Percentiles rank a stretch among this genome's conserved stretches.
phyloP scores from a whole-genome alignment of 1,140 invertebrate genomes.

The Drosophila sturtevanti region DNA sequence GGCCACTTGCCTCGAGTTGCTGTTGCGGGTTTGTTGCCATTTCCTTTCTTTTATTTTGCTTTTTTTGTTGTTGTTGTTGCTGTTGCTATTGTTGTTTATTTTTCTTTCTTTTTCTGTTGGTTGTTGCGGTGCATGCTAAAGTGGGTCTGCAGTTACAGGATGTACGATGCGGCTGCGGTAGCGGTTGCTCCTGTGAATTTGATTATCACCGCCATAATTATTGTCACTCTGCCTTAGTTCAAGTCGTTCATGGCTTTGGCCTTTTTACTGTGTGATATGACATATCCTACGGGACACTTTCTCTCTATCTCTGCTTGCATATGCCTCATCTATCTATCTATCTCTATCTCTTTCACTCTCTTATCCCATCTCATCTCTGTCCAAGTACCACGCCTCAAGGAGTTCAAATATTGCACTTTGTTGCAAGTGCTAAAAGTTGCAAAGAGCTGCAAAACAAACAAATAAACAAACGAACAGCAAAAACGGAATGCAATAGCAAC shows the following conservation, averaged over 20 bases:
- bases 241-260: conserved; percentile 43
- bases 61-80: conserved; percentile 60
- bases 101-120: conserved; percentile 48
- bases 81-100: conserved; percentile 52
- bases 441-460: conserved; percentile 51
- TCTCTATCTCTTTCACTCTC: not conserved
- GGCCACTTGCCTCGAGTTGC: conserved; percentile 68
- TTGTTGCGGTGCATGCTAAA: conserved; percentile 72
- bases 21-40: conserved; percentile 70
- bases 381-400: conserved; percentile 7
- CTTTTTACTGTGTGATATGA: conserved; percentile 47
- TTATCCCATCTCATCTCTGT: not conserved
- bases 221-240: conserved; percentile 55
- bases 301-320: not conserved
- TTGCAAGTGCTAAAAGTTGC: conserved; percentile 70
- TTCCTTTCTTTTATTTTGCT: conserved; percentile 65
- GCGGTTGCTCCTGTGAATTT: conserved; percentile 56
- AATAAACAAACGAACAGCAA: conserved; percentile 49
- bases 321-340: no score
- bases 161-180: not conserved
- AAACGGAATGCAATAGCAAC: conserved; percentile 34
- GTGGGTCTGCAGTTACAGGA: conserved; percentile 50
- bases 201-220: conserved; percentile 73
- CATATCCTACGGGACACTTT: conserved; percentile 5
- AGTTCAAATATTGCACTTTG: conserved; percentile 59